A percentile compares a stretch with the other conserved stretches of the same genome.
phyloP scores from a whole-genome alignment of 2,888 invertebrate species.

The Neuroscelio doddi region DNA sequence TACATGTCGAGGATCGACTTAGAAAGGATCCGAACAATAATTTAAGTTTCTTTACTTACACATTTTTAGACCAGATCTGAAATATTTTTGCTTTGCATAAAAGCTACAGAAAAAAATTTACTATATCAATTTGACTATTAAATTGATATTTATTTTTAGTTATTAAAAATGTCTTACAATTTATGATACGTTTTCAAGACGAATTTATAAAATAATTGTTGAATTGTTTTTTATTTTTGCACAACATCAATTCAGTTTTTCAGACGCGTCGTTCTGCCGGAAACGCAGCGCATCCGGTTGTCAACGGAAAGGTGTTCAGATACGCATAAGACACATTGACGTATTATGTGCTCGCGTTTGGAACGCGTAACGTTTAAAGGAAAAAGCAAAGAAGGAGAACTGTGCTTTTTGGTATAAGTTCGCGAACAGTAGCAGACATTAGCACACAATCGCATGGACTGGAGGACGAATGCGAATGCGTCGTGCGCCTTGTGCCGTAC shows the following conservation, averaged over 20 bases:
- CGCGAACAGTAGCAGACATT: slow-evolving; percentile 65
- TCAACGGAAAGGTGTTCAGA: slow-evolving; percentile 22
- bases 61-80: no score
- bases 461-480: slow-evolving; percentile 64
- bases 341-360: slow-evolving; percentile 32
- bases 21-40: no score
- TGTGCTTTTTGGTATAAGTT: slow-evolving; percentile 46
- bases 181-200: no score
- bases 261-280: slow-evolving; percentile 32
- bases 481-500: slow-evolving; percentile 44
- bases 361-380: slow-evolving; percentile 32
- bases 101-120: no score
- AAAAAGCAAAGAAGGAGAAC: slow-evolving; percentile 8
- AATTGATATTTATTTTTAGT: no score
- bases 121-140: no score
- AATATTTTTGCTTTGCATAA: no score
- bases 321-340: slow-evolving; percentile 27
- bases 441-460: slow-evolving; percentile 71
- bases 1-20: no score
- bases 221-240: not conserved
- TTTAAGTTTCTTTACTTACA: no score
- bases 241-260: slow-evolving; percentile 21
- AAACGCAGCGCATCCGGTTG: slow-evolving; percentile 40
- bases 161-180: no score
- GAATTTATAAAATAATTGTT: no score